phyloP scores from a whole-genome alignment of 1,140 invertebrate species.

The Nautilus pompilius region DNA sequence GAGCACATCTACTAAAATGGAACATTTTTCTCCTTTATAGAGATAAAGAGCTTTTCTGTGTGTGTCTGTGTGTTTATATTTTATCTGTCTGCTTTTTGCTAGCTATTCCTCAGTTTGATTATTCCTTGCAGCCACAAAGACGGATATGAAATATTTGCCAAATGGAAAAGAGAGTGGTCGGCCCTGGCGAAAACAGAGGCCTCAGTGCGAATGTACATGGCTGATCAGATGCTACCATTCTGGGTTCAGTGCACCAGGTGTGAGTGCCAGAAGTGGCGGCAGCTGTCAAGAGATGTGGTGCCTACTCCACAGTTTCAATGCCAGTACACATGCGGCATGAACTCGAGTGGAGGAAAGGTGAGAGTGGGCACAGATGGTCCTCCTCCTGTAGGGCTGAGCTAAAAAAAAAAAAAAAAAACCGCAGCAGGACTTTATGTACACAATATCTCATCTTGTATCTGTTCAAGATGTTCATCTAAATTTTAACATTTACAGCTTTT shows the following conservation, averaged over 20 bases:
- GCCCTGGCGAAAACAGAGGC: constrained; percentile 42
- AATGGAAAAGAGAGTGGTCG: constrained; percentile 53
- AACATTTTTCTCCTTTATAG: too few species aligned
- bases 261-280: constrained; percentile 51
- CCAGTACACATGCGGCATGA: constrained; percentile 43
- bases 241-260: constrained; percentile 48
- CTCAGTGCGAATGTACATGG: constrained; percentile 34
- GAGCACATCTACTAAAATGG: too few species aligned
- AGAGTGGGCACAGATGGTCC: too few species aligned
- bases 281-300: constrained; percentile 27
- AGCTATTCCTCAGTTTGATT: too few species aligned
- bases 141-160: constrained; percentile 42
- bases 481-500: too few species aligned
- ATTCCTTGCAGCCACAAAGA: constrained; percentile 50
- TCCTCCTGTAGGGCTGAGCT: too few species aligned
- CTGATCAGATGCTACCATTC: constrained; percentile 51
- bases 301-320: constrained; percentile 36
- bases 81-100: too few species aligned
- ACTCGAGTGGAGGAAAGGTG: constrained; percentile 18
- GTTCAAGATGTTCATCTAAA: too few species aligned
- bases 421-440: too few species aligned
- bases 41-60: too few species aligned
- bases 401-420: too few species aligned
- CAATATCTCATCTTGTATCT: too few species aligned
- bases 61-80: background rate